phyloP scores from a whole-genome alignment of 2,113 vertebrate genomes.

The Myocastor coypus region DNA sequence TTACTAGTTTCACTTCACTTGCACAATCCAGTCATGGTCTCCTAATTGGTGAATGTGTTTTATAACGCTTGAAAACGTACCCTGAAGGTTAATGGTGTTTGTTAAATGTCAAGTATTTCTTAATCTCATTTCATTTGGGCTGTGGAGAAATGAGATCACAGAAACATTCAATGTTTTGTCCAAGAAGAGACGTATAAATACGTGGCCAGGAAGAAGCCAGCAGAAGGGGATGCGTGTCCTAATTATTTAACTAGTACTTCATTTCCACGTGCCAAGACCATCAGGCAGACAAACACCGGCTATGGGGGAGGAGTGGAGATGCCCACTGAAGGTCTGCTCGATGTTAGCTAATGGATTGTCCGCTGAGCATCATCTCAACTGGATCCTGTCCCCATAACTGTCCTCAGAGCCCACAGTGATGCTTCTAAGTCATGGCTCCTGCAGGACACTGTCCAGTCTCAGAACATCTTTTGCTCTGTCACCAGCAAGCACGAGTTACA shows the following conservation, averaged over 20 bases:
- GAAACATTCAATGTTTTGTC: background rate
- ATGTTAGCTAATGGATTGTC: background rate
- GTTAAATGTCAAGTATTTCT: background rate
- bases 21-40: background rate
- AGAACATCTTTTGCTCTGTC: too few relatives aligned
- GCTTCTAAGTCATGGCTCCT: background rate
- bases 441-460: background rate
- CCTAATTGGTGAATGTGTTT: fast-evolving
- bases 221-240: fast-evolving
- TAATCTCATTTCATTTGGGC: too few relatives aligned
- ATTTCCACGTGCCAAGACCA: background rate
- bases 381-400: background rate
- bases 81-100: background rate
- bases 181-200: background rate
- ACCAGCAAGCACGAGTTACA: background rate
- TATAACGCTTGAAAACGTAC: background rate
- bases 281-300: background rate
- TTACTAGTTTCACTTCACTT: background rate
- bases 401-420: too few relatives aligned
- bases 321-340: background rate
- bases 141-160: background rate
- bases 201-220: fast-evolving
- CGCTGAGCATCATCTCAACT: background rate
- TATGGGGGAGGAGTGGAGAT: too few relatives aligned
- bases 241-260: background rate